Conservation (phyloP, 1,140 invertebrate genomes). For the Aphelinus certus region DNA sequence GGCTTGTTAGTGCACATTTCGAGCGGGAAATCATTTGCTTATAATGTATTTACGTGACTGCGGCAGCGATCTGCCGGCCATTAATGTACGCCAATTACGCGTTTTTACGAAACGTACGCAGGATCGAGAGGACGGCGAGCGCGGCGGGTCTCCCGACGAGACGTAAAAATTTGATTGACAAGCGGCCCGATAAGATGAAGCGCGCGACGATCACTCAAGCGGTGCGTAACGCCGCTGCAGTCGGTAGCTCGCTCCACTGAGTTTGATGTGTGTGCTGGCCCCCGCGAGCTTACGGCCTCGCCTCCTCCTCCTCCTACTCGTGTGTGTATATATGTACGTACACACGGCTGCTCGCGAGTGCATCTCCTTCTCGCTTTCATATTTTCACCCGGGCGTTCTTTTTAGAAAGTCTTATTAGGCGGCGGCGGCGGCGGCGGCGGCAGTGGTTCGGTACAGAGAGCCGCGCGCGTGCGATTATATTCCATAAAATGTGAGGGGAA, state of each 20-base stretch:
- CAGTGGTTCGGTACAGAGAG: too few relatives aligned
- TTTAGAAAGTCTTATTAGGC: slow-evolving; percentile 41
- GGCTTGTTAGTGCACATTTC: slow-evolving; percentile 8
- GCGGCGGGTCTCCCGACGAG: too few relatives aligned
- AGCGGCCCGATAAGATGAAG: too few relatives aligned
- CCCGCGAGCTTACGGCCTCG: background rate
- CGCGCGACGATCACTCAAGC: slow-evolving; percentile 1
- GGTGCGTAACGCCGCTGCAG: background rate
- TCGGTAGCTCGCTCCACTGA: too few relatives aligned
- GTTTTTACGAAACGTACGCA: background rate
- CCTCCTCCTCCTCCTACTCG: slow-evolving; percentile 10
- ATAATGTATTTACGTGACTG: slow-evolving; percentile 26
- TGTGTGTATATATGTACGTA: background rate
- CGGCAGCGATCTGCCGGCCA: background rate
- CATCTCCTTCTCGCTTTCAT: slow-evolving; percentile 41
- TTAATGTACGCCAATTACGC: slow-evolving; percentile 23
- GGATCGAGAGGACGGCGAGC: too few relatives aligned
- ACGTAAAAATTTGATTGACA: too few relatives aligned
- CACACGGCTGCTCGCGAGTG: slow-evolving; percentile 4
- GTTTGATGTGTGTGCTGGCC: too few relatives aligned
- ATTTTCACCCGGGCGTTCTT: slow-evolving; percentile 42
- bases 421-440: slow-evolving; percentile 8
- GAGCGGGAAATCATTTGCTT: slow-evolving; percentile 21
- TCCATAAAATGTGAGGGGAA: slow-evolving; percentile 40
- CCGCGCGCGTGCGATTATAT: slow-evolving; percentile 35